A percentile compares a stretch with the other conserved stretches of the same genome.
Evolutionary conservation across 2,888 invertebrate genomes (phyloP).

Genomic region (Drosophila quasianomalipes): DNA sequence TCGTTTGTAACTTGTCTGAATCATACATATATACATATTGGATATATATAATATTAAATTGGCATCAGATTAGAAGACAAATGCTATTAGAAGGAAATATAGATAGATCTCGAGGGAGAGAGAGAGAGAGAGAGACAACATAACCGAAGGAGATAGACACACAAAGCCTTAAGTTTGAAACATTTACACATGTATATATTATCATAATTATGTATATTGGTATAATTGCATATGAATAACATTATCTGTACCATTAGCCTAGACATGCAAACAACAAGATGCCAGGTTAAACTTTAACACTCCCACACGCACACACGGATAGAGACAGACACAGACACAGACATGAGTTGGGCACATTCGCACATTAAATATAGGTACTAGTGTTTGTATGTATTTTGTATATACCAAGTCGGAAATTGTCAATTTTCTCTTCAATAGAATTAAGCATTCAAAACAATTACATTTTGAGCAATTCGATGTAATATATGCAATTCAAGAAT

Average conservation of each 20-base stretch:
- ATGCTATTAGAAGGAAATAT: neutral
- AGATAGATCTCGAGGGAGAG: neutral
- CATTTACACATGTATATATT: conserved; percentile 13
- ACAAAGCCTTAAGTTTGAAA: conserved; percentile 23
- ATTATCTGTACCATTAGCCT: conserved; percentile 24
- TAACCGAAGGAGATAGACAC: conserved; percentile 26
- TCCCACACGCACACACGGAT: neutral
- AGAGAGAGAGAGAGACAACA: conserved; percentile 1
- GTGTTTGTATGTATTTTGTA: conserved; percentile 10
- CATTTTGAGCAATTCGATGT: neutral
- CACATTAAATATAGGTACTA: conserved; percentile 16
- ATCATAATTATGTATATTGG: conserved; percentile 24
- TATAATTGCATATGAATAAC: conserved; percentile 36
- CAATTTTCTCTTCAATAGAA: neutral
- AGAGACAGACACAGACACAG: neutral
- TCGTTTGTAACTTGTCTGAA: conserved; percentile 12
- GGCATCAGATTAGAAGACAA: neutral
- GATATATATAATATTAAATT: conserved; percentile 1
- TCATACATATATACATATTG: conserved; percentile 15
- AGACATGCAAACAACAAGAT: conserved; percentile 27
- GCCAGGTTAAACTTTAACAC: neutral
- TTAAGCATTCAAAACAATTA: neutral
- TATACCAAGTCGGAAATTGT: conserved; percentile 5
- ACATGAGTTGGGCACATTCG: conserved; percentile 3
- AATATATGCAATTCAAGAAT: neutral